phyloP scores from a whole-genome alignment of 1,140 invertebrate species.

The Ceratina calcarata region DNA sequence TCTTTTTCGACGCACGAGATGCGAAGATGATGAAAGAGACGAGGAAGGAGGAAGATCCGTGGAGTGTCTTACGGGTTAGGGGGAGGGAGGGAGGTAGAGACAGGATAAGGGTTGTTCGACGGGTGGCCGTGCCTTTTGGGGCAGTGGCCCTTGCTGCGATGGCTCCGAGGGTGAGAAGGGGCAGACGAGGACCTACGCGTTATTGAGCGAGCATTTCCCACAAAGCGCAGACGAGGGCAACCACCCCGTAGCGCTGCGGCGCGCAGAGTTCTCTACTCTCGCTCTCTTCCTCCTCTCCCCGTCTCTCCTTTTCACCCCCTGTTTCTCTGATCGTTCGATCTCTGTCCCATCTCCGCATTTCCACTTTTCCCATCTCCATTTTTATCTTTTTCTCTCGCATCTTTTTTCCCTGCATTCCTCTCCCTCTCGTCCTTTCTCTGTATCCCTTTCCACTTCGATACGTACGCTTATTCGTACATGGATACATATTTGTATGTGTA shows the following conservation, averaged over 20 bases:
- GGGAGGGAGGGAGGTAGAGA: slow-evolving; percentile 10
- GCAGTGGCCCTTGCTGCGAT: slow-evolving; percentile 66
- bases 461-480: too few species aligned
- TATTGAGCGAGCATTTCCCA: slow-evolving; percentile 79
- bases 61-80: slow-evolving; percentile 38
- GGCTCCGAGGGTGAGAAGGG: slow-evolving; percentile 61
- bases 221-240: slow-evolving; percentile 80
- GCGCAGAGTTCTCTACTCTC: slow-evolving; percentile 62
- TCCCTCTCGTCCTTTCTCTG: slow-evolving; percentile 5
- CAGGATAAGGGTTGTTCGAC: slow-evolving; percentile 60
- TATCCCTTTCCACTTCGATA: slow-evolving; percentile 8
- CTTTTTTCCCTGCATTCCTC: slow-evolving; percentile 17
- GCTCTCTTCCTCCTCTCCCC: slow-evolving; percentile 50
- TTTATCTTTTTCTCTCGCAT: slow-evolving; percentile 19
- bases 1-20: slow-evolving; percentile 26
- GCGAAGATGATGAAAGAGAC: slow-evolving; percentile 35
- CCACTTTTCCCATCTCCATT: slow-evolving; percentile 4
- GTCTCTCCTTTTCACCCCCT: slow-evolving; percentile 40
- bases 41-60: slow-evolving; percentile 12
- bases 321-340: slow-evolving; percentile 42
- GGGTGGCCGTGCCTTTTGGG: slow-evolving; percentile 64
- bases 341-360: slow-evolving; percentile 47
- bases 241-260: slow-evolving; percentile 75
- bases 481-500: neutral
- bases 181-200: slow-evolving; percentile 72